phyloP scores from a whole-genome alignment of 2,113 vertebrate genomes.

The Lagopus muta region DNA sequence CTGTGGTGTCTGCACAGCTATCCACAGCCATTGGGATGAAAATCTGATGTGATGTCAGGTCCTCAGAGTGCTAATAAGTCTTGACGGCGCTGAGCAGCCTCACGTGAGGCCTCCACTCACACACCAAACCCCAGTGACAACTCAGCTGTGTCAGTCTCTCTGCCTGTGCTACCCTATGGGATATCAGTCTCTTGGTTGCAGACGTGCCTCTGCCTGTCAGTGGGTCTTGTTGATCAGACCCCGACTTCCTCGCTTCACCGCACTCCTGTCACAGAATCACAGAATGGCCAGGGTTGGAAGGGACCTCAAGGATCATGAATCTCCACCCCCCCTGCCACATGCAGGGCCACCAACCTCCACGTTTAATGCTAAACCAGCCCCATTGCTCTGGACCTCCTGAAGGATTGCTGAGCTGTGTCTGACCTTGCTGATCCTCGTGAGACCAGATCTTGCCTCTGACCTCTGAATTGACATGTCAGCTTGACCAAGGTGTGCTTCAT shows the following conservation, averaged over 20 bases:
- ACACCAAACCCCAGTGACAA: not conserved
- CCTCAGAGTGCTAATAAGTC: not conserved
- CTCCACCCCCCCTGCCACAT: no score
- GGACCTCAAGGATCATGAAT: no score
- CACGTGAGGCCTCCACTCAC: not conserved
- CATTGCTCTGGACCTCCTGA: not conserved
- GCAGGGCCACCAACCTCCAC: no score
- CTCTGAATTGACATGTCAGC: not conserved
- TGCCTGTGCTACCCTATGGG: not conserved
- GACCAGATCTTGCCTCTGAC: not conserved
- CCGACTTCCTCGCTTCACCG: not conserved
- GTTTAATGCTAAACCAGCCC: no score
- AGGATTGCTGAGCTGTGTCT: not conserved
- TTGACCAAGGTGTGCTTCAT: not conserved
- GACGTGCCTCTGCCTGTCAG: accelerated
- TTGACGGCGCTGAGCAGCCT: not conserved
- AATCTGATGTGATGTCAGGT: not conserved
- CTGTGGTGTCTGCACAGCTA: not conserved
- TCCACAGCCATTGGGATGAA: not conserved
- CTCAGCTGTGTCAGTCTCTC: not conserved
- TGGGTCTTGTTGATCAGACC: not conserved
- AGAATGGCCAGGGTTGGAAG: no score
- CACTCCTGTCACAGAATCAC: not conserved
- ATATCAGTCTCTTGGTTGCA: not conserved
- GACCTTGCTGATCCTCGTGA: not conserved